Percentiles rank a stretch among this genome's conserved stretches.
These are phyloP conservation scores for Anhinga anhinga DNA, from an alignment of 2,113 vertebrate genomes.

Conservation along the genomic window DNA sequence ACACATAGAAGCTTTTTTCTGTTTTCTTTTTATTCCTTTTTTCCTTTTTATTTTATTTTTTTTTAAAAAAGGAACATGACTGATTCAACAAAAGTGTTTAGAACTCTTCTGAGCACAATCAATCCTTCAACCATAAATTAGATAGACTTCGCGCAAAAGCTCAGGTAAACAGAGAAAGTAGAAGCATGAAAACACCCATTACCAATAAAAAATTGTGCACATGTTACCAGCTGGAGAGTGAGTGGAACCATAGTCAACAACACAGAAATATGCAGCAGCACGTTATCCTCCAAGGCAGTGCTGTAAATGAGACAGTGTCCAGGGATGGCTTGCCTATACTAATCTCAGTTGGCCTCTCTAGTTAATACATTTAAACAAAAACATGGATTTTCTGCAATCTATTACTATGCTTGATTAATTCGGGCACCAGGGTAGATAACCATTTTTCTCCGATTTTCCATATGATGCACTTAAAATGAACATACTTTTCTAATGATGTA, in stretches of 20 bases:
- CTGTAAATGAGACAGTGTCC: constrained; percentile 53
- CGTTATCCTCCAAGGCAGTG: constrained; percentile 53
- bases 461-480: background rate
- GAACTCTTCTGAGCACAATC: constrained; percentile 12
- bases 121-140: constrained; percentile 32
- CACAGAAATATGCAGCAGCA: constrained; percentile 60
- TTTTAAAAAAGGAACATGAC: background rate
- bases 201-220: constrained; percentile 30
- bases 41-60: background rate
- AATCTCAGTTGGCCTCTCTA: constrained; percentile 56
- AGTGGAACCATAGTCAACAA: constrained; percentile 62
- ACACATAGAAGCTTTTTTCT: background rate
- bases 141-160: constrained; percentile 3
- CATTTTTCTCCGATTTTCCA: constrained; percentile 30
- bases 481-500: background rate
- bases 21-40: accelerated
- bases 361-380: constrained; percentile 55
- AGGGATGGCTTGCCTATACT: constrained; percentile 25
- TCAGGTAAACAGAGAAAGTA: constrained; percentile 60
- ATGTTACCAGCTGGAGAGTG: constrained; percentile 43
- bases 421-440: background rate
- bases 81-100: background rate
- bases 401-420: constrained; percentile 39
- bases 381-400: constrained; percentile 30
- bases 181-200: constrained; percentile 10